Base-by-base conservation (phyloP, 2,797 vertebrate genomes). In the Picus viridis region DNA sequence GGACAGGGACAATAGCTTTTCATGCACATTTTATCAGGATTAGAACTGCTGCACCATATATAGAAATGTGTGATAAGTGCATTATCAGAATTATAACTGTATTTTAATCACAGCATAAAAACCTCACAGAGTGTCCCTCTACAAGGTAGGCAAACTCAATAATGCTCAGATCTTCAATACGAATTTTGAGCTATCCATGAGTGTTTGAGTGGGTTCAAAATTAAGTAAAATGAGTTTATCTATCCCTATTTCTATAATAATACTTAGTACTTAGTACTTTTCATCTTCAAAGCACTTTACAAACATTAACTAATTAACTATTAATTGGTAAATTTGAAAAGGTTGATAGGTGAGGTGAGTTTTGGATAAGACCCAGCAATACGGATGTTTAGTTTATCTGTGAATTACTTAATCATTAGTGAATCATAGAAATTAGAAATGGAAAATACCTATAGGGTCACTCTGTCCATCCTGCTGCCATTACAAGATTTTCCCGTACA, bases 361-460 rank as follows among this genome's bases (percentile, higher is more conserved):
- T 97, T 96, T 94, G 81, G 95, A 96, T 97, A 97, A 97, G 92
- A 96, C 95, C 96, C 95, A 90, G 96, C 96, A 98, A 93, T 98
- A 96, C 82, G 93, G 91, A 97, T 97, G 96, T 97, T 97, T 98
- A 97, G 97, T 97, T 97, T 98, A 97, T 97, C 96, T 96, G 93
- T 95, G 97, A 98, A 98, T 97, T 96, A 97, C 97, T 97, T 96
- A 95, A 96, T 98, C 97, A 97, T 98, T 97, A 96, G 95, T 97
- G 97, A 97, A 97, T 98, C 96, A 92, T 56, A 94, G 96, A 96
- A 97, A 97, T 95, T 96, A 97, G 96, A 97, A 97, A 97, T 95
- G 92, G 94, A 67, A 61, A 89, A 96, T 92, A 88, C 91, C 95
- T 92, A 62, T 79, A 22, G 85, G 97, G 97, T 97, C 97, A 97